These are phyloP conservation scores for Temnothorax rugatulus DNA, from an alignment of 2,888 invertebrate genomes.

Conservation along the genomic window DNA sequence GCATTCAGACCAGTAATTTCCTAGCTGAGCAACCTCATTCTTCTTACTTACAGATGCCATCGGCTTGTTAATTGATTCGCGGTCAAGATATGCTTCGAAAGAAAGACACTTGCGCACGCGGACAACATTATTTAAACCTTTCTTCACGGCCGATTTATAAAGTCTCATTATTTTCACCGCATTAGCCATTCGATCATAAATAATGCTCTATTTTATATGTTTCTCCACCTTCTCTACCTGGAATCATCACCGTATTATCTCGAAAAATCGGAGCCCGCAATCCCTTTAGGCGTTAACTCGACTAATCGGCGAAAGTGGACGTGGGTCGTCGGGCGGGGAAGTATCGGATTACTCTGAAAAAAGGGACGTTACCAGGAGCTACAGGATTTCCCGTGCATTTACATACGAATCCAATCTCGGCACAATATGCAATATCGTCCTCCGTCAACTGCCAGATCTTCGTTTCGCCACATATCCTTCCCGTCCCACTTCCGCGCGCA, in stretches of 20 bases:
- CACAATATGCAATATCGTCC: slow-evolving; percentile 56
- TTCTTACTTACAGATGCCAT: slow-evolving; percentile 71
- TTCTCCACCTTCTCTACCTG: background rate
- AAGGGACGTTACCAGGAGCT: slow-evolving; percentile 21
- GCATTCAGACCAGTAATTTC: slow-evolving; percentile 75
- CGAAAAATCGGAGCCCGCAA: slow-evolving; percentile 2
- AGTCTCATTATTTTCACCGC: slow-evolving; percentile 41
- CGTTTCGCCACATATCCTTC: slow-evolving; percentile 40
- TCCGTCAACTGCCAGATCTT: slow-evolving; percentile 46
- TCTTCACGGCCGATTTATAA: slow-evolving; percentile 16
- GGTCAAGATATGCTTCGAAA: slow-evolving; percentile 47
- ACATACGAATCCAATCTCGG: slow-evolving; percentile 58
- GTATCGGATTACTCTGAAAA: slow-evolving; percentile 39
- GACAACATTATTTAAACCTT: background rate
- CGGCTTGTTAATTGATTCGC: slow-evolving; percentile 74
- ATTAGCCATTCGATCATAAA: slow-evolving; percentile 15
- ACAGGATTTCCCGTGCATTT: slow-evolving; percentile 51
- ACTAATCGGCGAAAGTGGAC: slow-evolving; percentile 45
- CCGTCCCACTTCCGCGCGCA: slow-evolving; percentile 12
- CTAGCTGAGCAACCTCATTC: slow-evolving; percentile 74
- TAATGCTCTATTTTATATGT: slow-evolving; percentile 28
- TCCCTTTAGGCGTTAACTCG: slow-evolving; percentile 25
- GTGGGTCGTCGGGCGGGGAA: background rate
- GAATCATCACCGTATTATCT: background rate
- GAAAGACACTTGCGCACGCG: slow-evolving; percentile 27